Conservation (phyloP, 2,888 invertebrate genomes). For the Drosophila neoperkinsi region DNA sequence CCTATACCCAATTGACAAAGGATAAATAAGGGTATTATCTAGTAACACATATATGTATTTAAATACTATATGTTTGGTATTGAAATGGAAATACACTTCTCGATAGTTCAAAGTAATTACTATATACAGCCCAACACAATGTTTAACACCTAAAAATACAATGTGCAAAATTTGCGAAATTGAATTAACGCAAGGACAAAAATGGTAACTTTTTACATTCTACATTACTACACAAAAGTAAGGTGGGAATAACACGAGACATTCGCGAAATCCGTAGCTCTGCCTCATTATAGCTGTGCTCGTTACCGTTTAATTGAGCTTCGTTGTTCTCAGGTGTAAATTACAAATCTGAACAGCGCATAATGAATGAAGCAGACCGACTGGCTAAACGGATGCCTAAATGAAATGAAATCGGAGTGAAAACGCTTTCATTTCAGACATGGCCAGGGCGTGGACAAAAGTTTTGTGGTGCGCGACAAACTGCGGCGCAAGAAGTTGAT, state of each 20-base stretch:
- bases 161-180: neutral
- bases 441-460: conserved; percentile 52
- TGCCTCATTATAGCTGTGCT: conserved; percentile 16
- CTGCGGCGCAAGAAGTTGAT: conserved; percentile 77
- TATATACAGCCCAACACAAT: too few species aligned
- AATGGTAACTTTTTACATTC: neutral
- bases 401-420: conserved; percentile 79
- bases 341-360: conserved; percentile 76
- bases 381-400: conserved; percentile 63
- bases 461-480: conserved; percentile 68
- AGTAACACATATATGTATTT: neutral
- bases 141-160: neutral
- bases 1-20: neutral
- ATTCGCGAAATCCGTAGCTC: neutral
- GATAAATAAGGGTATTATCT: neutral
- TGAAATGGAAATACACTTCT: neutral
- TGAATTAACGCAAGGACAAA: neutral
- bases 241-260: neutral
- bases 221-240: neutral
- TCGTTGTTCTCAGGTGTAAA: conserved; percentile 72
- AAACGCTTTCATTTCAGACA: conserved; percentile 71
- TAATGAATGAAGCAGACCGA: conserved; percentile 66
- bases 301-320: conserved; percentile 42
- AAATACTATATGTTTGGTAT: neutral
- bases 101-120: neutral